Evolutionary conservation across 2,113 vertebrate species (phyloP), one percentile per base, ranked within the genome.

Genomic region (Mustela lutreola): DNA sequence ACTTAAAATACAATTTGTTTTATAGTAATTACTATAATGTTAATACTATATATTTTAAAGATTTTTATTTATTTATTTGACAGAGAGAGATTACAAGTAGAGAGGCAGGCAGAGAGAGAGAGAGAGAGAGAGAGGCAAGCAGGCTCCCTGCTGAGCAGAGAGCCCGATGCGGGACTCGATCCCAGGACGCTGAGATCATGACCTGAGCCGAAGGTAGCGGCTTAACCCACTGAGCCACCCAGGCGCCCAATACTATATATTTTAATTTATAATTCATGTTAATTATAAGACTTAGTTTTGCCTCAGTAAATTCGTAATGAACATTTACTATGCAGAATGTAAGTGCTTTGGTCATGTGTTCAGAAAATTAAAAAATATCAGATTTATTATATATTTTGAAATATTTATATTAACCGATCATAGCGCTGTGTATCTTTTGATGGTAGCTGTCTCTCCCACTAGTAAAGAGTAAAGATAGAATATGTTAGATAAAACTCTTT

Each of bases 1-100:
- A 78, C 53, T 94, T 94, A 81, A 83, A 89, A 53, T 24, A 45
- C 2, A 58, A 8, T 88, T 1, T 89, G 42, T 78, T 97, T 97
- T 67, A 81, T 75, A 67, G 21, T 71, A 53, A 56, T 73, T 67
- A 33, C 11, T 36, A 24, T 83, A 7, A 56, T 45, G 12, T 45
- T 90, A 92, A 75, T 84, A 53, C 16, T 63, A 70, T 70, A 36
- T 36, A 36, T 79, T 86, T 95, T 67, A 65, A 90, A 39, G 39
- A 39, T 39, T 39, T 39, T 39, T 39, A 39, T 39, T 39, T 39
- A 39, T 39, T 39, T 39, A 39, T 39, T 39, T 39, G 39, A 39
- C 39, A 39, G 39, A 39, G 39, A 39, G 39, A 39, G 39, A 39
- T 39, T 39, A 39, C 39, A 39, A 39, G 39, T 39, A 39, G 39